Base-by-base conservation (phyloP, 2,888 invertebrate genomes). In the Encarsia formosa region DNA sequence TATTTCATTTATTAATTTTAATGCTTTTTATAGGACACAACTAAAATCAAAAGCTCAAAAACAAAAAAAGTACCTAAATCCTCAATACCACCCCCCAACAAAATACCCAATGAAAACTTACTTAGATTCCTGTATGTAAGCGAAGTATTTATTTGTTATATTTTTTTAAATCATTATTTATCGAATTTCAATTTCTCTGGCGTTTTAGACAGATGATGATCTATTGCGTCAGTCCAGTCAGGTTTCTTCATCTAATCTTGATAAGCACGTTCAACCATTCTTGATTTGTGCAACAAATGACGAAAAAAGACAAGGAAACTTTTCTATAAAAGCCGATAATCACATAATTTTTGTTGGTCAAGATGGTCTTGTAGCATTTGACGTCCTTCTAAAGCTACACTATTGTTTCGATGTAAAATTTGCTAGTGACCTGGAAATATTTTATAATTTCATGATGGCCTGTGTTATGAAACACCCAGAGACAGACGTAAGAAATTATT, bases 101-200 rank as follows among this genome's bases (percentile, higher is more conserved):
- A 24, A 1, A 39, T 55, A 35, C 58, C 58, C 9, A 54, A 54
- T 24, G 48, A 45, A 16, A 54, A 52, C 32, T 41, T 58, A 6
- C 51, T 58, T 32, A 54, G 47, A 3, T 58, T 54, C 15, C 32
- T 58, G 2, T 42, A 49, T 13, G 56, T 56, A 19, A 55, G 57
- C 41, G 6, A 19, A 23, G 15, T 19, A 24, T 6, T 5, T 9
- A 29, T 13, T 9, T 29, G 29, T 9, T 9, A 9, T 29, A 9
- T 37, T 37, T 37, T 19, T 4, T 11, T 11, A 16, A 37, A 19
- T 37, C 9, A 16, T 5, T 16, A 19, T 37, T 37, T 19, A 11
- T 29, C 29, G 35, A 16, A 23, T 44, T 13, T 8, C n/a, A 52
- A 47, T 32, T 29, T 29, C 29, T 29, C 13, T 29, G 8, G 8